Evolutionary conservation across 92 coral and sea anemone genomes (phyloP), one percentile per base, ranked within the genome.

Genomic region (Parazoanthus darwini): DNA sequence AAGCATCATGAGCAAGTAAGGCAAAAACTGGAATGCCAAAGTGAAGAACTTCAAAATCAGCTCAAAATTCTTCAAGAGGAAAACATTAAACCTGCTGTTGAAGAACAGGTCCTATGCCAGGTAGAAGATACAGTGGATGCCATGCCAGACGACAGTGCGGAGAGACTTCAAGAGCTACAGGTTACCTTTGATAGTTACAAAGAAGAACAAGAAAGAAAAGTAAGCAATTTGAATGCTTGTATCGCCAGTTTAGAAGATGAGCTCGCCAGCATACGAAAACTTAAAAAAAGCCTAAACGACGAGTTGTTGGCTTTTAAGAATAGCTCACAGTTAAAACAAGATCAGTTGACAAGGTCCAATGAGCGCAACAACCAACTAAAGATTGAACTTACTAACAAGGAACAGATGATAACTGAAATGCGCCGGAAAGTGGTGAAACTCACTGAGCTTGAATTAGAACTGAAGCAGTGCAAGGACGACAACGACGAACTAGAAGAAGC

Each of bases 281-380:
- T 71, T 22, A 84, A 71, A 84, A 74, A 71, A 20, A 84, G 87
- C 59, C 66, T 84, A 70, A 46, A 72, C 79, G 77, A 84, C 66
- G 78, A 84, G 44, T 54, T 84, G 29, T 44, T 71, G 67, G 87
- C 87, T 48, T 71, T 84, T 35, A 84, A 16, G 20, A 84, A 84
- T 35, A 84, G 65, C 18, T 46, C 67, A 25, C 77, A 70, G 65
- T 71, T 71, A 35, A 84, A 84, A 46, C 87, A 84, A 36, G 87
- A 84, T 10, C 87, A 84, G 26, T 74, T 84, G 5, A 70, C 87
- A 84, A 26, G 67, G 1, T 71, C 87, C 11, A 93, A 87, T 35
- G 94, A 93, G 35, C 93, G 93, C 44, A 89, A 94, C 76, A 95
- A 87, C 36, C 90, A 88, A 72, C 91, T 93, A 82, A 91, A 92